Percentiles rank a stretch among this genome's conserved stretches.
Evolutionary conservation across 2,888 invertebrate species (phyloP).

Genomic region (Nomada ferruginata): DNA sequence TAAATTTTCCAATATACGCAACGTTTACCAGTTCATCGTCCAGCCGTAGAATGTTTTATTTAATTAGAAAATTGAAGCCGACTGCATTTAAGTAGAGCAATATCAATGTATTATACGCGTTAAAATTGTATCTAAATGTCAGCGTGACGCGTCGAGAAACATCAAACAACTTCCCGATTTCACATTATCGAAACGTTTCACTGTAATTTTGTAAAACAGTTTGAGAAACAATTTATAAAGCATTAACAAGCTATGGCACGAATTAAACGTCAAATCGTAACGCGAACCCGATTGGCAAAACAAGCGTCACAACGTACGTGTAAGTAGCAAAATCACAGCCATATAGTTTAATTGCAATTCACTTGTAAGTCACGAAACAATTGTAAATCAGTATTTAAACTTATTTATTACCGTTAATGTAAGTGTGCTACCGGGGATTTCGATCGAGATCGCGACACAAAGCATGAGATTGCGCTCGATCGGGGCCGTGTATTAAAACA

Average conservation of each 20-base stretch:
- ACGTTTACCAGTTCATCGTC: background rate
- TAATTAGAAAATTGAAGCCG: background rate
- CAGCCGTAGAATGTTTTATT: background rate
- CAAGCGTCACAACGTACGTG: constrained; percentile 43
- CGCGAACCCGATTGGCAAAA: constrained; percentile 32
- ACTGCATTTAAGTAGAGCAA: no score
- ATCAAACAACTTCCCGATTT: background rate
- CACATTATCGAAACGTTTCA: background rate
- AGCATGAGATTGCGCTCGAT: constrained; percentile 17
- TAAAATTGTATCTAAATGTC: background rate
- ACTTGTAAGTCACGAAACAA: constrained; percentile 71
- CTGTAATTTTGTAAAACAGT: constrained; percentile 30
- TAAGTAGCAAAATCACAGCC: constrained; percentile 79
- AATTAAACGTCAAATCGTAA: constrained; percentile 44
- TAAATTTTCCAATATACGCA: background rate
- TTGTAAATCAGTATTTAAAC: constrained; percentile 84
- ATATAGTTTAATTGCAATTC: constrained; percentile 77
- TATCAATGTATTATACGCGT: background rate
- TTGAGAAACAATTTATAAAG: constrained; percentile 52
- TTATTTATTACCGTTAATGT: constrained; percentile 81
- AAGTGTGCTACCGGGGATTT: constrained; percentile 60
- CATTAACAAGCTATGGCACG: constrained; percentile 59
- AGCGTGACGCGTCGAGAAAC: background rate
- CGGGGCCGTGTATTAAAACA: constrained; percentile 28
- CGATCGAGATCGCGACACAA: constrained; percentile 22